Evolutionary conservation across 2,797 vertebrate species (phyloP).

Genomic region (Esox lucius): DNA sequence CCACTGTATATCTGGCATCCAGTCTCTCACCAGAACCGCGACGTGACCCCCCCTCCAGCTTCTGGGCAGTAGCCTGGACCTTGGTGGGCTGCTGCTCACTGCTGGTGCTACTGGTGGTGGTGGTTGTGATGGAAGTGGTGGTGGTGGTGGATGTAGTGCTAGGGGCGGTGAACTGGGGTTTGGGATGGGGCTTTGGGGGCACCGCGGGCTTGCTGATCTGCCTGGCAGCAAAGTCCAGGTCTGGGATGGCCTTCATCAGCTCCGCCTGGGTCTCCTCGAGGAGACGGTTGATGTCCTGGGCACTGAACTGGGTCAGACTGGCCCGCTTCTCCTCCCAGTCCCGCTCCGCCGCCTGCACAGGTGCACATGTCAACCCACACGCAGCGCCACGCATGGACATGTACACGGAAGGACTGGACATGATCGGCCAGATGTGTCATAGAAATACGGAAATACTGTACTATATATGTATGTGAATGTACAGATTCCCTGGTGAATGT

Average conservation of each 20-base stretch:
- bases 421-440: not conserved
- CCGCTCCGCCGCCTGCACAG: constrained; percentile 87
- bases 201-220: constrained; percentile 84
- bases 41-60: constrained; percentile 84
- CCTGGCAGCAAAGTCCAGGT: constrained; percentile 95
- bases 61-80: constrained; percentile 79
- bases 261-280: constrained; percentile 97
- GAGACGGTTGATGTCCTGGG: constrained; percentile 97
- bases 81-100: constrained; percentile 87
- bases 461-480: too few species aligned
- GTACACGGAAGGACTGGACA: constrained; percentile 10
- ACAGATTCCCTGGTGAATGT: too few species aligned
- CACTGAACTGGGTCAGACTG: constrained; percentile 92
- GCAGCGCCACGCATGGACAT: constrained; percentile 6
- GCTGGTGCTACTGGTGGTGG: constrained; percentile 63
- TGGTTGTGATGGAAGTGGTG: constrained; percentile 63
- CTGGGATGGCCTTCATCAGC: constrained; percentile 96
- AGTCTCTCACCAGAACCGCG: constrained; percentile 83
- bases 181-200: constrained; percentile 58
- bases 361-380: not conserved
- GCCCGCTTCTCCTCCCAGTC: constrained; percentile 99
- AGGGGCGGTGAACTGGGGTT: constrained; percentile 62
- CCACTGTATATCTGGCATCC: too few species aligned
- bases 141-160: constrained; percentile 46
- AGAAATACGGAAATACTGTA: constrained; percentile 14